These are phyloP conservation scores for Drosophila prostipennis DNA, from an alignment of 2,888 invertebrate species.

Conservation along the genomic window DNA sequence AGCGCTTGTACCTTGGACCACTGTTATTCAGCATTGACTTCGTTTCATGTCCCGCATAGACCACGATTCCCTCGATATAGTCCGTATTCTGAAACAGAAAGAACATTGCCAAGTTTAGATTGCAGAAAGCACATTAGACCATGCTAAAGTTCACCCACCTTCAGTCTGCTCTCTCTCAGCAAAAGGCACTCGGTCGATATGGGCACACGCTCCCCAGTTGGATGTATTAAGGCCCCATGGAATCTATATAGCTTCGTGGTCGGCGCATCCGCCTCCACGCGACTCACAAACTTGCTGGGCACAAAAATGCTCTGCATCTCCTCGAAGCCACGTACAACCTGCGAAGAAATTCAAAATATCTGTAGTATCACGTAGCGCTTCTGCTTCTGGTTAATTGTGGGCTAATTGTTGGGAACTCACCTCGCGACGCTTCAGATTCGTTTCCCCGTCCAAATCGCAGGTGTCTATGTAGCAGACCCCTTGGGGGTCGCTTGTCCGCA, in stretches of 20 bases:
- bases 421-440: constrained; percentile 96
- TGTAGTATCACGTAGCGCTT: constrained; percentile 38
- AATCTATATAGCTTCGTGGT: constrained; percentile 98
- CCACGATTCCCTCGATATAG: constrained; percentile 97
- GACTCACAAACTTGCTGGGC: constrained; percentile 92
- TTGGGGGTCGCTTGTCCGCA: constrained; percentile 93
- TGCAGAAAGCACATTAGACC: not conserved
- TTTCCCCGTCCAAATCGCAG: constrained; percentile 98
- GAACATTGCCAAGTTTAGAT: not conserved
- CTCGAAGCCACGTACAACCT: constrained; percentile 84
- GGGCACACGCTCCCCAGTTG: constrained; percentile 91
- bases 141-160: constrained; percentile 65
- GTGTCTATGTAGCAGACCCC: constrained; percentile 98
- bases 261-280: constrained; percentile 96
- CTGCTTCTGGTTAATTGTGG: not conserved
- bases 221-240: constrained; percentile 94
- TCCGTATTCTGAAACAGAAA: constrained; percentile 91
- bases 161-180: constrained; percentile 95
- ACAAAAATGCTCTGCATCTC: constrained; percentile 89
- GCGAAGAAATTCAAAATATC: constrained; percentile 11
- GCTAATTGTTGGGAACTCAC: constrained; percentile 83
- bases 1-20: constrained; percentile 96
- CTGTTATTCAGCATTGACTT: constrained; percentile 99
- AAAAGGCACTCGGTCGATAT: constrained; percentile 95
- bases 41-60: constrained; percentile 98